A percentile compares a stretch with the other conserved stretches of the same genome.
phyloP scores from a whole-genome alignment of 2,113 vertebrate genomes.

The Mus spicilegus region DNA sequence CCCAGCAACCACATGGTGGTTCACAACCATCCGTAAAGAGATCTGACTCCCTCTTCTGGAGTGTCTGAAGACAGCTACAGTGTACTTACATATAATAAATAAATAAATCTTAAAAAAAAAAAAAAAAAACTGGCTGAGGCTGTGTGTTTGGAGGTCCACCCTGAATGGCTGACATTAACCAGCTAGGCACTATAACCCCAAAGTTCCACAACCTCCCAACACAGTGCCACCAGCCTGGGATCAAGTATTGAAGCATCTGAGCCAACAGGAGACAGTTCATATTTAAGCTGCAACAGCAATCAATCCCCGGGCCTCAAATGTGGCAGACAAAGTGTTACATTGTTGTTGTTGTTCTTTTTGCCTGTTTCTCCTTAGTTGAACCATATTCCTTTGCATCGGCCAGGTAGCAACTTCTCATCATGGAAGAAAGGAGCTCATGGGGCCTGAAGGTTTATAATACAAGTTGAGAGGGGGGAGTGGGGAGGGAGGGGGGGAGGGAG shows the following conservation, averaged over 20 bases:
- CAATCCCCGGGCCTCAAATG: background rate
- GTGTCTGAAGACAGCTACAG: no score
- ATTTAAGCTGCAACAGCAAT: background rate
- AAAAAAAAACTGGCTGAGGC: background rate
- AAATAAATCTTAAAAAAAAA: no score
- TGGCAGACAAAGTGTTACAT: background rate
- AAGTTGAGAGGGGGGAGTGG: no score
- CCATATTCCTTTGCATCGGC: background rate
- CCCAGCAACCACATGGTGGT: no score
- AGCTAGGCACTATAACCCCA: background rate
- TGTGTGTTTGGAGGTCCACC: background rate
- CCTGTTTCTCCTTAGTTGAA: background rate
- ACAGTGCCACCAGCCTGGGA: background rate
- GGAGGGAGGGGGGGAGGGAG: no score
- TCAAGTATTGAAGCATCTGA: background rate
- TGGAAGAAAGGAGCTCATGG: background rate
- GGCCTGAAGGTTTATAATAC: background rate
- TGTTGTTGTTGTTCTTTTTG: background rate
- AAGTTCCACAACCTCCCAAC: background rate
- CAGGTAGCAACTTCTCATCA: background rate
- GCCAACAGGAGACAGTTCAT: background rate
- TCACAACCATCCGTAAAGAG: no score
- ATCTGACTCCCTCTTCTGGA: no score
- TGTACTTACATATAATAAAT: no score
- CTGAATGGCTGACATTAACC: no score